phyloP scores from a whole-genome alignment of 1,140 invertebrate genomes.

The Dinoponera quadriceps region DNA sequence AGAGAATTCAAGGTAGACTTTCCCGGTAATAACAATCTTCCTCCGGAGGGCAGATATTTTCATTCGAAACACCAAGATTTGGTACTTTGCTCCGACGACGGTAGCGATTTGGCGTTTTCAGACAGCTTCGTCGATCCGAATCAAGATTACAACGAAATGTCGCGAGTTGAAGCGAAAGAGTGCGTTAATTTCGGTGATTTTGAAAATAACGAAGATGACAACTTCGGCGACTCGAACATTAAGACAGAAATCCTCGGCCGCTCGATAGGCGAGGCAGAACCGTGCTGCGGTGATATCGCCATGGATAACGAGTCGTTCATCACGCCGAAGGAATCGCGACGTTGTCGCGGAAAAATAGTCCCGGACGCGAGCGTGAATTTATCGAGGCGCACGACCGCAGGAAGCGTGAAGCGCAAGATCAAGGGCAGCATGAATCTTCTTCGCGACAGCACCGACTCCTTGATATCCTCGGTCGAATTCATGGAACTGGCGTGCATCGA shows the following conservation, averaged over 20 bases:
- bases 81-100: neutral
- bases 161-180: neutral
- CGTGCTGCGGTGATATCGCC: conserved; percentile 56
- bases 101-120: neutral
- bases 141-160: conserved; percentile 6
- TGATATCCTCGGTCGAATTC: conserved; percentile 72
- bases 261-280: neutral
- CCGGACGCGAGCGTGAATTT: conserved; percentile 41
- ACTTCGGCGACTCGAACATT: neutral
- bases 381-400: neutral
- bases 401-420: conserved; percentile 40
- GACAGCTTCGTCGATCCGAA: neutral
- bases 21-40: neutral
- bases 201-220: conserved; percentile 3
- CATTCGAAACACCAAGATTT: neutral
- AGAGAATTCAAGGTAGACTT: neutral
- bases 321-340: neutral
- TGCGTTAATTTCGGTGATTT: neutral
- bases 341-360: neutral
- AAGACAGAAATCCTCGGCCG: neutral
- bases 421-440: conserved; percentile 69
- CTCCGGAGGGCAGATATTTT: neutral
- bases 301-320: neutral
- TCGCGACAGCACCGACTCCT: conserved; percentile 72
- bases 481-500: conserved; percentile 15